Evolutionary conservation across 1,140 invertebrate genomes (phyloP), one percentile per base, ranked within the genome.

Genomic region (Philopotamus ludificatus): DNA sequence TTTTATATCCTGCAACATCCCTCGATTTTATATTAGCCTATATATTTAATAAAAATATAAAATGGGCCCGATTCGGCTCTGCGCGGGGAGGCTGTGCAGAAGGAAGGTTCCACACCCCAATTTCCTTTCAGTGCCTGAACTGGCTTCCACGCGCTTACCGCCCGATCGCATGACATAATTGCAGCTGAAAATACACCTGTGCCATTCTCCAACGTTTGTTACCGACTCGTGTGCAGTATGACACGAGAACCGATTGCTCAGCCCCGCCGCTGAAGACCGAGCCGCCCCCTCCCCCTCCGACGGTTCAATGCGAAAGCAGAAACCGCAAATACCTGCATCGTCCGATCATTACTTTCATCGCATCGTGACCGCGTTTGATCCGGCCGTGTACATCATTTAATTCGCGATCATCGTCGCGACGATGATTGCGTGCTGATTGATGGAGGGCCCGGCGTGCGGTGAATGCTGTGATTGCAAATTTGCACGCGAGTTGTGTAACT

Each of bases 281-380:
- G 16, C 47, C 15, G 15, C 51, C 51, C 8, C 51, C 8, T 34
- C n/a, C 55, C 28, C 12, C 55, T 58, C 55, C n/a, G n/a, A n/a
- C n/a, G n/a, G n/a, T n/a, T n/a, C n/a, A n/a, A n/a, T n/a, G n/a
- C n/a, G n/a, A n/a, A n/a, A n/a, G n/a, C n/a, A n/a, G n/a, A n/a
- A n/a, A n/a, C n/a, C n/a, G n/a, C n/a, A n/a, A n/a, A n/a, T n/a
- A 58, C 55, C 55, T 58, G 55, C 55, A 58, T 55, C 16, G 39
- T 4, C 55, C 55, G 55, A 58, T 58, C 55, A 26, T 58, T 58
- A 58, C 39, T 58, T 58, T 58, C 34, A 28, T 12, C 21, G 51
- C 21, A 26, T 23, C 9, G 10, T 26, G 34, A 57, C 10, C 39
- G 9, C 28, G n/a, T n/a, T n/a, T n/a, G n/a, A n/a, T 47, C 18